Evolutionary conservation across 2,797 vertebrate species (phyloP).

Genomic region (Pampus argenteus): DNA sequence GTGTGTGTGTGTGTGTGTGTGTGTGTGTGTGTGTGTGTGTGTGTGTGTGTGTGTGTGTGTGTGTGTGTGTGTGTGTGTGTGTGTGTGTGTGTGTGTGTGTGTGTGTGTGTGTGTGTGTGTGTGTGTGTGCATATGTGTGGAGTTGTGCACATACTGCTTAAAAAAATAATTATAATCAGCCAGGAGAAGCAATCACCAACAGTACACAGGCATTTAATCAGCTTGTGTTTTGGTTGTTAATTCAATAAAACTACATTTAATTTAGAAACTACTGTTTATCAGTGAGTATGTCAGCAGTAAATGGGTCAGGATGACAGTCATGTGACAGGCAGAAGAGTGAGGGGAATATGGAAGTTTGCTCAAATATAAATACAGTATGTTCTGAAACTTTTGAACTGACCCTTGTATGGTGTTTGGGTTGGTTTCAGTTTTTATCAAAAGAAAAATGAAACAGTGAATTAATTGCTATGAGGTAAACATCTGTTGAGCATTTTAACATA

Average conservation of each 20-base stretch:
- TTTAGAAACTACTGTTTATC: neutral
- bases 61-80: constrained; percentile 1
- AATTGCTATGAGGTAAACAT: no score
- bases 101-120: constrained; percentile 6
- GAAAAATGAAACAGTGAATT: no score
- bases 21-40: neutral
- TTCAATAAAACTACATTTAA: neutral
- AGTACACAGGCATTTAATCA: constrained; percentile 14
- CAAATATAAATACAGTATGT: no score
- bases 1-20: neutral
- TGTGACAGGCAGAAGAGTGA: neutral
- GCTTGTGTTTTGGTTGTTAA: constrained; percentile 5
- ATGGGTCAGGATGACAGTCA: neutral
- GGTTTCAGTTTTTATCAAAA: no score
- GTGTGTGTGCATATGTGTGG: neutral
- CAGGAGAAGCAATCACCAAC: constrained; percentile 7
- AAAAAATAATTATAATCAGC: constrained; percentile 29
- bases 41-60: constrained; percentile 6
- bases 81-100: neutral
- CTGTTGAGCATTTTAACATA: no score
- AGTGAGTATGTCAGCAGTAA: neutral
- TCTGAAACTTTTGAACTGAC: no score
- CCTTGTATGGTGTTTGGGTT: no score
- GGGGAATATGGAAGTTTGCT: neutral
- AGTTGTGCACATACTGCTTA: constrained; percentile 3